These are phyloP conservation scores for Sanderia malayensis DNA, from an alignment of 30 jellyfish, hydroid and myxozoan genomes.

Conservation along the genomic window DNA sequence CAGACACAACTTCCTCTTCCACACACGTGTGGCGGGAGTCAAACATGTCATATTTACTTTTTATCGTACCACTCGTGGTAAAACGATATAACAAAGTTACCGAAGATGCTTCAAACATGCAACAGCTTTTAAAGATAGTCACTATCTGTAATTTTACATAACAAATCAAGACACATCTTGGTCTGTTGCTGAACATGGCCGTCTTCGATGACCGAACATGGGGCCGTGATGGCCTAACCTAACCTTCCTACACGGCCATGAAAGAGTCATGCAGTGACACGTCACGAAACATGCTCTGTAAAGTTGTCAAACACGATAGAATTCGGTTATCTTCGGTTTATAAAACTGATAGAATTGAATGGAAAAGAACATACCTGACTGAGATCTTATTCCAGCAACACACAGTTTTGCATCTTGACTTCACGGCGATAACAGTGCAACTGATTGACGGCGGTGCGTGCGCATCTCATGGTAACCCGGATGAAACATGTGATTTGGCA, in stretches of 20 bases:
- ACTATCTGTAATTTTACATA: not conserved
- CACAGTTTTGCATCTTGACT: not conserved
- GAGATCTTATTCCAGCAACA: not conserved
- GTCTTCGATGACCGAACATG: not conserved
- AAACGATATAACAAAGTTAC: slow-evolving; percentile 1
- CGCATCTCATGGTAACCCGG: slow-evolving; percentile 6
- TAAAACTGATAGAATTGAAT: not conserved
- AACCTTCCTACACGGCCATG: not conserved
- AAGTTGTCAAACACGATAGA: not conserved
- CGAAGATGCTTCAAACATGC: slow-evolving; percentile 12
- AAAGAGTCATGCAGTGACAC: not conserved
- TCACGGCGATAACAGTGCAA: slow-evolving; percentile 4
- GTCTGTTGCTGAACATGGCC: slow-evolving; percentile 10
- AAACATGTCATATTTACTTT: slow-evolving; percentile 15
- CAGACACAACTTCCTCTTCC: slow-evolving; percentile 7
- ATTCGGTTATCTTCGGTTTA: not conserved
- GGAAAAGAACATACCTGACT: not conserved
- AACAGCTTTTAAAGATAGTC: not conserved
- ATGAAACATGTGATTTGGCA: not conserved
- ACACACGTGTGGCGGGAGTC: slow-evolving; percentile 33
- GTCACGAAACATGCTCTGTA: not conserved
- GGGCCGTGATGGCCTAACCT: slow-evolving; percentile 1
- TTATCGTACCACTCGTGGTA: slow-evolving; percentile 18
- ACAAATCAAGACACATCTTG: slow-evolving; percentile 35
- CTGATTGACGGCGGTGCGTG: slow-evolving; percentile 3